Base-by-base conservation (phyloP, 2,797 vertebrate genomes). In the Silurus aristotelis region DNA sequence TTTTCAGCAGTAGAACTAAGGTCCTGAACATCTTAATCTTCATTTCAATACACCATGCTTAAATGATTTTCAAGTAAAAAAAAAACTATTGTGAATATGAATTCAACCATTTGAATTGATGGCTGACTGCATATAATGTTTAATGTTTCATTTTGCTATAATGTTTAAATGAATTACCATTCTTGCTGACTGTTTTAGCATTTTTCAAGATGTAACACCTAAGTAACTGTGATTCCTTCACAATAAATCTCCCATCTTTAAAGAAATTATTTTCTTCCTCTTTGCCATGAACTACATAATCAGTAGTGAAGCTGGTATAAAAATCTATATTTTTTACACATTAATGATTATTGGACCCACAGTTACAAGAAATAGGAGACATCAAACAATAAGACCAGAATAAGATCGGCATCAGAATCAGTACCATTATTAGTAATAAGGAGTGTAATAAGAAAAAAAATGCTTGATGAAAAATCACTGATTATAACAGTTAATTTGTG, bases 171-270 rank as follows among this genome's bases (percentile, higher is more conserved):
- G 63, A 67, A 64, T 31, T 68, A 56, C 70, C 27, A 82, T 84
- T 87, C 87, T 61, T 86, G 67, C 82, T 52, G 80, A 82, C 75
- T 66, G 13, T 87, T 84, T 87, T 71, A 82, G 79, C 55, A 72
- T 83, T 85, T 89, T 86, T 87, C 67, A 85, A 85, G 80, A 68
- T 84, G 83, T 83, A 83, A 75, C 61, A 75, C 80, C 85, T 87
- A 85, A 84, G n/a, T 76, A 85, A 89, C 73, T 89, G 85, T 86
- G 86, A 88, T 86, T 83, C 64, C 76, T 86, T 90, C 85, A 85
- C 82, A 90, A 89, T 90, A 90, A 90, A 90, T 79, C 43, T 85
- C 73, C 75, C 86, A 82, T 80, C 87, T 90, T 86, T 86, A 56
- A 84, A 81, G 55, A 68, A 43, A 83, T 27, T 52, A 43, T 67